Evolutionary conservation across 1,140 invertebrate species (phyloP).

Genomic region (Chrysoperla carnea): DNA sequence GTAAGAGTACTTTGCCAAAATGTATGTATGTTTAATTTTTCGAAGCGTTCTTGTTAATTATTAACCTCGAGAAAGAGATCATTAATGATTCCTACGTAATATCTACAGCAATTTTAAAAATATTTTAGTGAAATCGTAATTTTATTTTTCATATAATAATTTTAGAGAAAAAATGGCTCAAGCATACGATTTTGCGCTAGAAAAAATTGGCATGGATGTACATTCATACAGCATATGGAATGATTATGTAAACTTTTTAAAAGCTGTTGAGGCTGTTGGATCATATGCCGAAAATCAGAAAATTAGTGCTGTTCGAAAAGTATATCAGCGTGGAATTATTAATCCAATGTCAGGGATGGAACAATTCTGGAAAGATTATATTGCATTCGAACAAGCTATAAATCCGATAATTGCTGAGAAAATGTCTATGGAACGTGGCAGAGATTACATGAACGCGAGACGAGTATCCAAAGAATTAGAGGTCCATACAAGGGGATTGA

Average conservation of each 20-base stretch:
- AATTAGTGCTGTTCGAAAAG: constrained; percentile 92
- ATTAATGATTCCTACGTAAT: no score
- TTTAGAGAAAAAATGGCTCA: constrained; percentile 97
- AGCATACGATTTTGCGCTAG: constrained; percentile 96
- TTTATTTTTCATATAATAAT: constrained; percentile 7
- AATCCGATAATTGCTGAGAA: constrained; percentile 84
- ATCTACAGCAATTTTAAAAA: no score
- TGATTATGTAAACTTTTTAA: constrained; percentile 96
- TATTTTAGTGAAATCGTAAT: no score
- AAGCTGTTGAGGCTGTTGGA: constrained; percentile 90
- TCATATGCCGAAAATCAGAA: constrained; percentile 99
- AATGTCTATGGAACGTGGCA: constrained; percentile 39
- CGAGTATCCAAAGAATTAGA: constrained; percentile 95
- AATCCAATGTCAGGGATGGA: constrained; percentile 98
- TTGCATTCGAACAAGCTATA: constrained; percentile 79
- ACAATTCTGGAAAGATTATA: constrained; percentile 96
- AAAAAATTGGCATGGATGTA: constrained; percentile 97
- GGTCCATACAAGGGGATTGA: constrained; percentile 83
- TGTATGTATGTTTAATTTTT: no score
- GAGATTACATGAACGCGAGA: constrained; percentile 96
- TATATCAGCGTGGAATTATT: constrained; percentile 87
- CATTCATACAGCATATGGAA: constrained; percentile 93
- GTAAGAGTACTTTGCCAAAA: no score
- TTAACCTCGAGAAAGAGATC: no score
- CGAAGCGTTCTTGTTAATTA: no score